These are phyloP conservation scores for Arnoldichthys spilopterus DNA, from an alignment of 2,797 vertebrate genomes.

Conservation along the genomic window DNA sequence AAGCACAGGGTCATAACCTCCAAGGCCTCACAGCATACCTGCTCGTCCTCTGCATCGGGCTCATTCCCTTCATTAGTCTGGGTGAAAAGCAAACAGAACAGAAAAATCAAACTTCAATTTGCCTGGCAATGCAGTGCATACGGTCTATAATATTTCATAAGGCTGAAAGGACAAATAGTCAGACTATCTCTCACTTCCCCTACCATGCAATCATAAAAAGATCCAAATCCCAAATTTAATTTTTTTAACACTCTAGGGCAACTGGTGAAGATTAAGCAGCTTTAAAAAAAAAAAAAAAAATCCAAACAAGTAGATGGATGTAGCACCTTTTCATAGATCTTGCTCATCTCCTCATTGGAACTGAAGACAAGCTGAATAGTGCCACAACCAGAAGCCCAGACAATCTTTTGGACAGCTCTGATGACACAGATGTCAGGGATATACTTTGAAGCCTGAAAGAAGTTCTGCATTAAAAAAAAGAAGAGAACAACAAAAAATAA, in stretches of 20 bases:
- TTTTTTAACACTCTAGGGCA: not conserved
- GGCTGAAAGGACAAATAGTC: not conserved
- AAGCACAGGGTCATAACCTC: constrained; percentile 99
- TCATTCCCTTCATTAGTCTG: constrained; percentile 97
- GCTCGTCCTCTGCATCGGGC: constrained; percentile 95
- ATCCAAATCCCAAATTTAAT: not conserved
- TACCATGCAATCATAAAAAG: not conserved
- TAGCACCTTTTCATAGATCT: constrained; percentile 97
- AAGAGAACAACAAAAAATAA: not conserved
- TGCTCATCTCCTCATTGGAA: constrained; percentile 98
- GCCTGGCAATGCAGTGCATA: no score
- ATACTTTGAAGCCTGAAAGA: constrained; percentile 94
- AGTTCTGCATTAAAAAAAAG: constrained; percentile 67
- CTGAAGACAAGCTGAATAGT: constrained; percentile 97
- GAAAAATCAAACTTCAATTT: not conserved
- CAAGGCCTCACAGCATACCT: constrained; percentile 97
- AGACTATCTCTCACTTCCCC: not conserved
- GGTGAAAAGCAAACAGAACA: constrained; percentile 5
- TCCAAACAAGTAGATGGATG: constrained; percentile 45
- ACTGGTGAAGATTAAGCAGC: not conserved
- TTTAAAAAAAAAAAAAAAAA: not conserved
- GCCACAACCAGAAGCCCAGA: constrained; percentile 98
- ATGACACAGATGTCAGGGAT: constrained; percentile 99
- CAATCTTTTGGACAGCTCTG: constrained; percentile 96
- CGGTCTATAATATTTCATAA: not conserved